Percentiles rank a stretch among this genome's conserved stretches.
Conservation (phyloP, 2,797 vertebrate species). For the Chrosomus eos region DNA sequence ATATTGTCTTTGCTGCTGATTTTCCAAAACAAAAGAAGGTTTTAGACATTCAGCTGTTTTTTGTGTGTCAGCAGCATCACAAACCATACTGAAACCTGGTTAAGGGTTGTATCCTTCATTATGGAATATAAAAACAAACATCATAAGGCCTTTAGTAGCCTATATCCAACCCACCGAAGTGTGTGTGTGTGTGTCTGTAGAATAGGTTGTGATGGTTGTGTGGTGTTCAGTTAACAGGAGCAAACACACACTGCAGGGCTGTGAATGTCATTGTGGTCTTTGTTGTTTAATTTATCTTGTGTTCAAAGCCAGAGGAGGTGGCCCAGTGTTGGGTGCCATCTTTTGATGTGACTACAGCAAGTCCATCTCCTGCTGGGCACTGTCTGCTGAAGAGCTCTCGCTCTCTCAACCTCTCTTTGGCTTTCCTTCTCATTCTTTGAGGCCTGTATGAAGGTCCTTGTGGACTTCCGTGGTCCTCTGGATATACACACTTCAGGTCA, state of each 20-base stretch:
- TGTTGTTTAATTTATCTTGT: conserved; percentile 89
- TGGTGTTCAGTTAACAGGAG: conserved; percentile 70
- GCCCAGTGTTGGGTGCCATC: conserved; percentile 80
- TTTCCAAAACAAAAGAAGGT: not conserved
- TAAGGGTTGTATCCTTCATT: not conserved
- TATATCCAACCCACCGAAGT: conserved; percentile 21
- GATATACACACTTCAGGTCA: conserved; percentile 12
- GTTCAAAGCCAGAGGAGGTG: conserved; percentile 86
- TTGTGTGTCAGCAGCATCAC: not conserved
- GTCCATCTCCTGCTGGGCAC: conserved; percentile 76
- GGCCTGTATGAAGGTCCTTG: conserved; percentile 11
- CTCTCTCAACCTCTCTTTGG: conserved; percentile 40
- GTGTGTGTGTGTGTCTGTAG: conserved; percentile 45
- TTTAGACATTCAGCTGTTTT: not conserved
- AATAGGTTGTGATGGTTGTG: conserved; percentile 53
- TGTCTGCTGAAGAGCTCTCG: conserved; percentile 74
- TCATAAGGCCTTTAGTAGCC: not conserved
- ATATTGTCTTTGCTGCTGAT: not conserved
- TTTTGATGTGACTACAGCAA: conserved; percentile 88
- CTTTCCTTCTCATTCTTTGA: conserved; percentile 37
- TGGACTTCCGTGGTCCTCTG: conserved; percentile 7
- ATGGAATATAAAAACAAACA: conserved; percentile 10
- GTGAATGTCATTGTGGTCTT: conserved; percentile 85
- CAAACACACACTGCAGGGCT: conserved; percentile 73
- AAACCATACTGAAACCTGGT: not conserved